Percentiles rank a stretch among this genome's conserved stretches.
Evolutionary conservation across 2,888 invertebrate genomes (phyloP).

Genomic region (Agonopterix arenella): DNA sequence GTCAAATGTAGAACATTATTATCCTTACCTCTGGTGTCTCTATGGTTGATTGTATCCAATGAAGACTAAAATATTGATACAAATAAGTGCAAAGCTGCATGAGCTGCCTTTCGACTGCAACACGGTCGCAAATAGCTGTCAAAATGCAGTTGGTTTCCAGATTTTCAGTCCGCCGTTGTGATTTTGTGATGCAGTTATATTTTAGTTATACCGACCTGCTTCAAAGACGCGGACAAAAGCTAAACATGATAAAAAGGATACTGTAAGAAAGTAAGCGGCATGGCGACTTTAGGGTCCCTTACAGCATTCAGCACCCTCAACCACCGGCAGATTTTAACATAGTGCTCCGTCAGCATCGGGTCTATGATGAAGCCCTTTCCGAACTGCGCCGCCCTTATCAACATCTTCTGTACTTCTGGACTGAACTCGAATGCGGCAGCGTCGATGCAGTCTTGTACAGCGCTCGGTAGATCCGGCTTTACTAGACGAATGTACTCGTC

Average conservation of each 20-base stretch:
- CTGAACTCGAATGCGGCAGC: conserved; percentile 95
- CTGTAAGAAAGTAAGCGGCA: conserved; percentile 94
- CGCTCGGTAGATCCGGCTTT: conserved; percentile 85
- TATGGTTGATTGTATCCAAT: no score
- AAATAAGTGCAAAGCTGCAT: no score
- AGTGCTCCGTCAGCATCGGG: conserved; percentile 83
- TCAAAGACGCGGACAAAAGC: no score
- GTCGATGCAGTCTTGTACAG: conserved; percentile 93
- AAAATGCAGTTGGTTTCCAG: no score
- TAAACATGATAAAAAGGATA: conserved; percentile 78
- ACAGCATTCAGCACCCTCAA: conserved; percentile 94
- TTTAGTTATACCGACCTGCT: no score
- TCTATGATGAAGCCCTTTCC: conserved; percentile 94
- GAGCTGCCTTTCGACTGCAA: no score
- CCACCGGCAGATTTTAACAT: conserved; percentile 90
- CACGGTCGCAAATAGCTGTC: no score
- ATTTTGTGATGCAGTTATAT: no score
- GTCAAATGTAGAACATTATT: no score
- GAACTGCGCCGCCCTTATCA: conserved; percentile 95
- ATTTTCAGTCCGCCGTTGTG: no score
- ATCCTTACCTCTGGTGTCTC: no score
- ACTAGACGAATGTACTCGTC: conserved; percentile 96
- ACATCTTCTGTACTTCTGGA: conserved; percentile 90
- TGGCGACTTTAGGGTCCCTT: conserved; percentile 89
- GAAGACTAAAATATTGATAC: no score